Evolutionary conservation across 2,888 invertebrate species (phyloP), one percentile per base, ranked within the genome.

Genomic region (Phengaris arion): DNA sequence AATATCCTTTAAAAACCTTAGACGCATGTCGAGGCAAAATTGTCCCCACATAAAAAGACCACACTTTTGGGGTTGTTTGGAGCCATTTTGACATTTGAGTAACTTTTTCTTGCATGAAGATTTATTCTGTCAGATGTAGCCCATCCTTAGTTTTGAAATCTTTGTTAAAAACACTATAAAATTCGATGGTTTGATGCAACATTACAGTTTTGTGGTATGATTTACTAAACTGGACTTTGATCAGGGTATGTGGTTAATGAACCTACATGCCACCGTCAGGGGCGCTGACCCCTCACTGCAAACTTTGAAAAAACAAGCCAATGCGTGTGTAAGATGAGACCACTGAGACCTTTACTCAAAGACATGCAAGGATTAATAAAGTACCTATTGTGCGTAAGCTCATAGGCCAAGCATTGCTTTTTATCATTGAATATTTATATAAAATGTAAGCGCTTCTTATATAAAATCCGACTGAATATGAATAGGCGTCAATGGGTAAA

Each of bases 191-290:
- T 59, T 22, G 22, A 59, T 9, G 10, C 59, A 59, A 15, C 10
- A 59, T 22, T 6, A 45, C 54, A 12, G 55, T 54, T 57, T 57
- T 55, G 73, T 35, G 10, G 48, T 48, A 48, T 10, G 54, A 74
- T 74, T 74, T 59, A 48, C 48, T 48, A 48, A 48, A 54, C 15
- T 74, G 79, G 45, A 35, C 45, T 22, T 59, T 64, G 51, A 57
- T 55, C 57, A 52, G 68, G 52, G 35, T 68, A 68, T 57, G 46
- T 13, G 48, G 48, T 48, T 15, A 22, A 64, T 74, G 22, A 52
- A 10, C 51, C 68, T 68, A 68, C 52, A 35, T 54, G 54, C 72
- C 51, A 72, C 64, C 64, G 64, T 64, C 35, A 64, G 64, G 64
- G 64, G 64, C 64, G 64, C 35, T 64, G 35, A 64, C 64, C 59